phyloP scores from a whole-genome alignment of 1,140 invertebrate genomes.

The Xylocopa sonorina region DNA sequence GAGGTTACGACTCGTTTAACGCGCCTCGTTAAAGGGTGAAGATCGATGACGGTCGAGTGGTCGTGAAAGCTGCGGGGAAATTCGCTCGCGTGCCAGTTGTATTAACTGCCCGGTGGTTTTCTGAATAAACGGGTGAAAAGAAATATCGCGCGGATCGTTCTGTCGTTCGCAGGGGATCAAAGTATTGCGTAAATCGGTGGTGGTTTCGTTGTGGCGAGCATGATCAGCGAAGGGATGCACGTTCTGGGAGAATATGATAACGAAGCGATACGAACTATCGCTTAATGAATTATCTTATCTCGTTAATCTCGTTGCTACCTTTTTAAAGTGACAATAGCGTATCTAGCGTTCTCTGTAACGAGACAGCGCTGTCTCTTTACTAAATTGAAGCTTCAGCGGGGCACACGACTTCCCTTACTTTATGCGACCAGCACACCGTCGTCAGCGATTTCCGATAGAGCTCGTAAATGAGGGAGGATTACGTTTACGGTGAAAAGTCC shows the following conservation, averaged over 20 bases:
- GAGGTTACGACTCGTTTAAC: constrained; percentile 24
- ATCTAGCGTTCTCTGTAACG: background rate
- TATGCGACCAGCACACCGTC: background rate
- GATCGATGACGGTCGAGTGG: constrained; percentile 32
- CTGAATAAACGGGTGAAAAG: background rate
- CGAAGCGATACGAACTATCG: background rate
- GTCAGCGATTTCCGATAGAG: background rate
- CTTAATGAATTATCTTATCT: too few species aligned
- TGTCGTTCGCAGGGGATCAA: background rate
- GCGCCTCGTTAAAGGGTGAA: constrained; percentile 15
- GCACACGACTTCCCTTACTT: background rate
- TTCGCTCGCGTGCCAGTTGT: background rate
- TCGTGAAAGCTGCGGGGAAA: constrained; percentile 7
- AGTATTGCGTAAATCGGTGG: background rate
- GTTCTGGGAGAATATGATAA: background rate
- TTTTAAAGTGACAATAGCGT: background rate
- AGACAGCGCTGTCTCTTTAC: background rate
- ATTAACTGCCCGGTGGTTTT: background rate
- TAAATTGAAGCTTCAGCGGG: background rate
- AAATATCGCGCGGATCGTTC: background rate
- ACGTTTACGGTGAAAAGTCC: background rate
- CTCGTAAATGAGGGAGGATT: background rate
- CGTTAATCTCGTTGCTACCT: too few species aligned
- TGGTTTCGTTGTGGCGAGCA: background rate
- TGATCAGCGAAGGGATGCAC: background rate